Base-by-base conservation (phyloP, 2,113 vertebrate genomes). In the Rallus limicola region DNA sequence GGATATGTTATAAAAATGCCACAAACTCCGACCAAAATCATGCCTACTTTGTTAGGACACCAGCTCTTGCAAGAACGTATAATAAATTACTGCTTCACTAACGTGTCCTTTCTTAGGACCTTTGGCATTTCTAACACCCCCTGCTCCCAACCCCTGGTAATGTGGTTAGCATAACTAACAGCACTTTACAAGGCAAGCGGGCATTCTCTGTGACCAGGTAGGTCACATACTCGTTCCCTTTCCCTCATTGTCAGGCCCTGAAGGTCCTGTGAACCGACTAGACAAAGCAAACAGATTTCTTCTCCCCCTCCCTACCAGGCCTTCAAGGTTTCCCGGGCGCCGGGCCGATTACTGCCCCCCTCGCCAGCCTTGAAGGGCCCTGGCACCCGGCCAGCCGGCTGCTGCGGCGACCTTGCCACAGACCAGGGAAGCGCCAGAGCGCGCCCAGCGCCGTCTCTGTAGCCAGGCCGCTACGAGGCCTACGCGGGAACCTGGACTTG, bases 141-240 rank as follows among this genome's bases (percentile, higher is more conserved):
- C 16, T 20, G 28, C 29, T 86, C 12, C 58, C 3, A 2, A 65
- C 13, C 12, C 13, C 42, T 13, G 0, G 0, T 25, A 55, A 3
- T 5, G 4, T 29, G 34, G 25, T 8, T n/a, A 28, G 9, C 29
- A 23, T 31, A 46, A 36, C 11, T n/a, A 60, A 13, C 4, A 1
- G 11, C 52, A 23, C 64, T 76, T 29, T 29, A 3, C 20, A 33
- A 70, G n/a, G 29, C 38, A 38, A 40, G 7, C 52, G 40, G n/a
- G 13, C 0, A 2, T 53, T 33, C 20, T 48, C n/a, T 62, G 50
- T 28, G 44, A 53, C 13, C 2, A 2, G 69, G 33, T 7, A 3
- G 15, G 7, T 58, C 16, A 48, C 1, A 0, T 21, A 24, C 64
- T 81, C 9, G 0, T 72, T 92, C n/a, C 28, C 20, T 52, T 75